Conservation (phyloP, 2,797 vertebrate genomes). For the Lophotriccus pileatus region DNA sequence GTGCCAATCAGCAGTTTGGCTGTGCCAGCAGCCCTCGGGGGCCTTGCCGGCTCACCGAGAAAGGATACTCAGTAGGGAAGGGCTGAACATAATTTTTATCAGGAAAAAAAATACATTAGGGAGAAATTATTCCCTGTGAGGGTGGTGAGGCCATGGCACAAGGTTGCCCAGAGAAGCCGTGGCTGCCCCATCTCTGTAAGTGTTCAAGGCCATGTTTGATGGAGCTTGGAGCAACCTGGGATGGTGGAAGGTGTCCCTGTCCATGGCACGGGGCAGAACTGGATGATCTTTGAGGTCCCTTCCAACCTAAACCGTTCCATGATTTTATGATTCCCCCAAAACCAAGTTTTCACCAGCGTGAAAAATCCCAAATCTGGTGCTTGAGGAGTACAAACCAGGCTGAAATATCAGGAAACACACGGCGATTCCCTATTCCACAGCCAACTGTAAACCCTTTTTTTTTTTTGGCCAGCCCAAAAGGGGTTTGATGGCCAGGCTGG, state of each 20-base stretch:
- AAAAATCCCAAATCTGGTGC: rapidly evolving
- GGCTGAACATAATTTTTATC: not conserved
- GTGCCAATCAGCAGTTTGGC: not conserved
- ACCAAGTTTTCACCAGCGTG: too few relatives aligned
- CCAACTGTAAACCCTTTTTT: rapidly evolving
- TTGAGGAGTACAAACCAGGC: rapidly evolving
- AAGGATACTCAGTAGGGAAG: not conserved
- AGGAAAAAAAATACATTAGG: not conserved
- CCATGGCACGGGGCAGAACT: not conserved
- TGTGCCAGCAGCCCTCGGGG: not conserved
- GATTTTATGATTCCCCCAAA: not conserved
- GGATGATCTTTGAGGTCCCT: not conserved
- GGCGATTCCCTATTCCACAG: rapidly evolving
- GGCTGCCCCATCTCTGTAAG: not conserved
- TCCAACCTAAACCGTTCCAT: too few relatives aligned
- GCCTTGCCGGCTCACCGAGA: not conserved
- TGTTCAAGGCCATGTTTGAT: not conserved
- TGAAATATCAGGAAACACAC: rapidly evolving
- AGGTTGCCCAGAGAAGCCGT: not conserved
- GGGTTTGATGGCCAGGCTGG: not conserved
- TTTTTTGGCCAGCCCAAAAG: not conserved
- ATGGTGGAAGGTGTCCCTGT: not conserved
- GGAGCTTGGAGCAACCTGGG: not conserved
- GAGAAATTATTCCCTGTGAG: too few relatives aligned
- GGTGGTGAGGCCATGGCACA: not conserved